These are phyloP conservation scores for Aphrophora alni DNA, from an alignment of 2,888 invertebrate species.

Conservation along the genomic window DNA sequence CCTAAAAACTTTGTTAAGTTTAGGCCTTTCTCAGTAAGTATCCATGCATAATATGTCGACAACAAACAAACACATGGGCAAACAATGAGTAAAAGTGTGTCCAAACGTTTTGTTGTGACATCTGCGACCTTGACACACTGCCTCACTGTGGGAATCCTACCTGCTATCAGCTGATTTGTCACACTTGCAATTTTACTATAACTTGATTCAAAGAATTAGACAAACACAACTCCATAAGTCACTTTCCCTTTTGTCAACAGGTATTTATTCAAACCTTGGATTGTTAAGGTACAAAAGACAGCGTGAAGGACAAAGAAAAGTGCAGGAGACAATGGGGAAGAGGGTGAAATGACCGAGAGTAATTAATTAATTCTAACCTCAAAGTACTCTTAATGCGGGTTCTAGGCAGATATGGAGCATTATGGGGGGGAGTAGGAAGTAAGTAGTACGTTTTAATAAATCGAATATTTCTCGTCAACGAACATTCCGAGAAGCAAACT, in stretches of 20 bases:
- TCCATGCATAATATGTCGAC: neutral
- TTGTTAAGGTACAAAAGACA: too few species aligned
- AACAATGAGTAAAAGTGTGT: neutral
- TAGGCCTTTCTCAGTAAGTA: too few species aligned
- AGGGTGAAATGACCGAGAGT: too few species aligned
- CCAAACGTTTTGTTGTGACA: too few species aligned
- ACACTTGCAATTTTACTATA: neutral
- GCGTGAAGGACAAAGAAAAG: neutral
- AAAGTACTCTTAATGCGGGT: too few species aligned
- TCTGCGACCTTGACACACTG: neutral
- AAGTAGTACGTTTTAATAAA: too few species aligned
- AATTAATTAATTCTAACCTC: too few species aligned
- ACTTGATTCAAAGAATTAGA: neutral
- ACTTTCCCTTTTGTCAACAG: neutral
- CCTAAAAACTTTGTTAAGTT: neutral
- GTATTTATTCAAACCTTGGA: neutral
- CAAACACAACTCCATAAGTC: neutral
- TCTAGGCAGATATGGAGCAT: too few species aligned
- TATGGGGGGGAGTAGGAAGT: too few species aligned
- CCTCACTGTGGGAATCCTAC: neutral
- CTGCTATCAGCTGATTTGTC: neutral
- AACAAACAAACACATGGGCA: neutral
- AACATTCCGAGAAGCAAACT: too few species aligned
- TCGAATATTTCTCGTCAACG: too few species aligned
- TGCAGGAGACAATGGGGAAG: neutral